Evolutionary conservation across 2,888 invertebrate genomes (phyloP).

Genomic region (Anodontia alba): DNA sequence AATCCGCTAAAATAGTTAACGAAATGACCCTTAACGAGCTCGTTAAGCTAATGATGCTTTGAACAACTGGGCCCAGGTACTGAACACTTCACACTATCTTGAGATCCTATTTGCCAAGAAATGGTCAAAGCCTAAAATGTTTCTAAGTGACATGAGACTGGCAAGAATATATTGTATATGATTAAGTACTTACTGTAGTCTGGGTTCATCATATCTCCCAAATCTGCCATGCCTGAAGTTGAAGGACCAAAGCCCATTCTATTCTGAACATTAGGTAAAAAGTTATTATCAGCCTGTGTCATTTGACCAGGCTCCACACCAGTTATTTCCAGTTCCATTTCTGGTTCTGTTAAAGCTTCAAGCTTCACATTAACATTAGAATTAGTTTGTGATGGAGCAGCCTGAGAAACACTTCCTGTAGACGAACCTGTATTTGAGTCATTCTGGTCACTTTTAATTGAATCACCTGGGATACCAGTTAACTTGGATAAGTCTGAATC

Average conservation of each 20-base stretch:
- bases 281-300: background rate
- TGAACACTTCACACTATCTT: too few relatives aligned
- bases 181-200: constrained; percentile 51
- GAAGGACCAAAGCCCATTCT: background rate
- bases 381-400: constrained; percentile 23
- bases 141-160: too few relatives aligned
- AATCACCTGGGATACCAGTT: constrained; percentile 8
- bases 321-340: constrained; percentile 51
- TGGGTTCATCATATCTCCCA: constrained; percentile 30
- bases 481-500: constrained; percentile 45
- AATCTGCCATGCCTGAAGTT: background rate
- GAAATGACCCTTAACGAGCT: too few relatives aligned
- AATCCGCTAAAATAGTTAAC: too few relatives aligned
- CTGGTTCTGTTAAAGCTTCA: constrained; percentile 37
- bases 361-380: constrained; percentile 46
- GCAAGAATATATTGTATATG: too few relatives aligned
- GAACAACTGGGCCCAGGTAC: too few relatives aligned
- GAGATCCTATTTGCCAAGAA: too few relatives aligned
- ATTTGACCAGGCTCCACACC: constrained; percentile 45
- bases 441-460: background rate
- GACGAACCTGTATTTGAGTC: background rate
- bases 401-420: background rate
- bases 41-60: too few relatives aligned
- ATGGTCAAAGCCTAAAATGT: too few relatives aligned
- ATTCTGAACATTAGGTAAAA: background rate